Percentiles rank a stretch among this genome's conserved stretches.
Evolutionary conservation across 2,113 vertebrate genomes (phyloP).

Genomic region (Prunella himalayana): DNA sequence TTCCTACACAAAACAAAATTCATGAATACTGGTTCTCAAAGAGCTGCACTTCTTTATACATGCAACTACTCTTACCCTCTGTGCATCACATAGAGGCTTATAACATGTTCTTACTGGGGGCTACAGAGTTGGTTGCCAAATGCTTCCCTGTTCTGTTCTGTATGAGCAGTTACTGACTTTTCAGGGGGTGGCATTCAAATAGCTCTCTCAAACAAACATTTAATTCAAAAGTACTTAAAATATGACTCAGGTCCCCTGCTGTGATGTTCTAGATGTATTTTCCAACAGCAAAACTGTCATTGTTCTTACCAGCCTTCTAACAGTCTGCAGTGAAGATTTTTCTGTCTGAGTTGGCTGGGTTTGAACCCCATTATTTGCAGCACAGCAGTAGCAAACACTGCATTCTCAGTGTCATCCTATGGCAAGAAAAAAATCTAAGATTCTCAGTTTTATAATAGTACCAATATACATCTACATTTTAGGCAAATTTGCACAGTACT

Average conservation of each 20-base stretch:
- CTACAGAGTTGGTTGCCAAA: background rate
- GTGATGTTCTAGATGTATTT: background rate
- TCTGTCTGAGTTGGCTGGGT: background rate
- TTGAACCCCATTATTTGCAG: background rate
- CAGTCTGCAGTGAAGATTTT: background rate
- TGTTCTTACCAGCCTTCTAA: background rate
- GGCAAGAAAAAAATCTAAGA: background rate
- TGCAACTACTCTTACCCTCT: background rate
- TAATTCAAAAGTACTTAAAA: background rate
- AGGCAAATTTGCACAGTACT: background rate
- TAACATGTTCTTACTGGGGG: background rate
- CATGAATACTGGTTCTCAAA: background rate
- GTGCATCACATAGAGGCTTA: background rate
- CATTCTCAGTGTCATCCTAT: background rate
- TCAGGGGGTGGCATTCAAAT: background rate
- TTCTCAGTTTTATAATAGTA: background rate
- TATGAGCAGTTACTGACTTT: background rate
- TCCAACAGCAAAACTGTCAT: background rate
- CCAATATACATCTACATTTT: background rate
- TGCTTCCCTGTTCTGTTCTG: background rate
- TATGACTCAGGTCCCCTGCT: background rate
- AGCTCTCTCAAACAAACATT: background rate
- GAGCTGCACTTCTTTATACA: background rate
- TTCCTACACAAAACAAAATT: background rate
- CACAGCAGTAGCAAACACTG: background rate